Conservation (phyloP, 2,797 vertebrate species). For the Ctenopoma kingsleyae region DNA sequence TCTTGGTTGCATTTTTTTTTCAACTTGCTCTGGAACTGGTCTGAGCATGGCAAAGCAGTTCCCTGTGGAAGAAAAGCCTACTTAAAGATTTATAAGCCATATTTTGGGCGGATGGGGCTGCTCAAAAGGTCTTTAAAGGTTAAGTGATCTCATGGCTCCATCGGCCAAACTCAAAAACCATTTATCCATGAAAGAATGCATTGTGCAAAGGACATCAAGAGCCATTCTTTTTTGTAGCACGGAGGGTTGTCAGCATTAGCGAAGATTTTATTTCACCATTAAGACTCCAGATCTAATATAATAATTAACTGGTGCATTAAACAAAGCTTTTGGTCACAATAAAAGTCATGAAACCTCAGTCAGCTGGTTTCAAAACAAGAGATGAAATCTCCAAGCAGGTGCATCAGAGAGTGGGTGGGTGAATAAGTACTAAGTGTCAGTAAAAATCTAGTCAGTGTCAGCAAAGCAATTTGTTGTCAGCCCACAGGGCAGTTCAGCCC, state of each 20-base stretch:
- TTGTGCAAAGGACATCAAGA: constrained; percentile 20
- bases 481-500: not conserved
- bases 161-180: constrained; percentile 41
- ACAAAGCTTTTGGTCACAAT: not conserved
- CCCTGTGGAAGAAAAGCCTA: not conserved
- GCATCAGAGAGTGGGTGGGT: not conserved
- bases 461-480: not conserved
- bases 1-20: not conserved
- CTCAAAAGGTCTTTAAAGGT: constrained; percentile 63
- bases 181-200: constrained; percentile 43
- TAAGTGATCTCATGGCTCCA: constrained; percentile 61
- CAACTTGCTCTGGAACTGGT: not conserved
- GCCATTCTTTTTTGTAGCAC: constrained; percentile 13
- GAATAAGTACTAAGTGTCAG: not conserved
- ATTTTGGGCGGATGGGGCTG: constrained; percentile 49
- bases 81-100: constrained; percentile 44
- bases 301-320: constrained; percentile 13
- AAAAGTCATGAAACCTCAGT: not conserved
- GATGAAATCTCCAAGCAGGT: not conserved
- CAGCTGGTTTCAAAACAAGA: not conserved
- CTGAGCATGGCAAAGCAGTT: constrained; percentile 7
- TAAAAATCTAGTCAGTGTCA: no score
- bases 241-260: not conserved
- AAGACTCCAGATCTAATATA: not conserved
- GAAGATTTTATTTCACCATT: not conserved